phyloP scores from a whole-genome alignment of 2,797 vertebrate species.

The Eleutherodactylus coqui region DNA sequence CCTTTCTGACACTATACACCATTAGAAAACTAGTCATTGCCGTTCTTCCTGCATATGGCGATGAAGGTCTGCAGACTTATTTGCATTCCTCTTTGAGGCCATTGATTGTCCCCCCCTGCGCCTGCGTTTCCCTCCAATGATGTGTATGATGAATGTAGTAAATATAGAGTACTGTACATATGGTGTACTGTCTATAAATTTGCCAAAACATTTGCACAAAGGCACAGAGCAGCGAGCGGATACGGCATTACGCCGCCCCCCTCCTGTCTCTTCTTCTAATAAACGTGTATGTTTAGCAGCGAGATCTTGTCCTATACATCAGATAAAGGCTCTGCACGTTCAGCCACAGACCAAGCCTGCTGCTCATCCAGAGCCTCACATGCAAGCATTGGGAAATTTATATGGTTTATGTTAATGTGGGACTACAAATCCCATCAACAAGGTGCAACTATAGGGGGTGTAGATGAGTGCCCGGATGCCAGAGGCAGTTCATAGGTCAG shows the following conservation, averaged over 20 bases:
- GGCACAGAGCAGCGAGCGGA: background rate
- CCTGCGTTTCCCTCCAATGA: background rate
- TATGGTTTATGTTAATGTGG: background rate
- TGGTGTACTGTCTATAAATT: constrained; percentile 44
- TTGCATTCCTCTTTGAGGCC: too few species aligned
- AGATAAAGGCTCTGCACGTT: constrained; percentile 12
- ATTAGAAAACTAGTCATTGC: background rate
- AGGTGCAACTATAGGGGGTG: background rate
- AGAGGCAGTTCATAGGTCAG: too few species aligned
- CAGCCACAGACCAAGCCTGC: background rate
- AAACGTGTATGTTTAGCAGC: constrained; percentile 22
- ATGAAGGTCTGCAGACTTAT: background rate
- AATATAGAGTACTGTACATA: constrained; percentile 39
- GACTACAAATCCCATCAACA: background rate
- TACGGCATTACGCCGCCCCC: background rate
- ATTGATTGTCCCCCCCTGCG: background rate
- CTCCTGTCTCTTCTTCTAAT: background rate
- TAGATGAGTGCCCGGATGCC: too few species aligned
- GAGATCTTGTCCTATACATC: background rate
- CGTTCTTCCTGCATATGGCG: background rate
- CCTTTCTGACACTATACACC: background rate
- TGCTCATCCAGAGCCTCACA: background rate
- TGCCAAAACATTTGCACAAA: constrained; percentile 19
- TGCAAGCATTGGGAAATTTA: too few species aligned
- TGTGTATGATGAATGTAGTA: background rate